Percentiles rank a stretch among this genome's conserved stretches.
Evolutionary conservation across 2,888 invertebrate genomes (phyloP).

Genomic region (Drosophila planitibia): DNA sequence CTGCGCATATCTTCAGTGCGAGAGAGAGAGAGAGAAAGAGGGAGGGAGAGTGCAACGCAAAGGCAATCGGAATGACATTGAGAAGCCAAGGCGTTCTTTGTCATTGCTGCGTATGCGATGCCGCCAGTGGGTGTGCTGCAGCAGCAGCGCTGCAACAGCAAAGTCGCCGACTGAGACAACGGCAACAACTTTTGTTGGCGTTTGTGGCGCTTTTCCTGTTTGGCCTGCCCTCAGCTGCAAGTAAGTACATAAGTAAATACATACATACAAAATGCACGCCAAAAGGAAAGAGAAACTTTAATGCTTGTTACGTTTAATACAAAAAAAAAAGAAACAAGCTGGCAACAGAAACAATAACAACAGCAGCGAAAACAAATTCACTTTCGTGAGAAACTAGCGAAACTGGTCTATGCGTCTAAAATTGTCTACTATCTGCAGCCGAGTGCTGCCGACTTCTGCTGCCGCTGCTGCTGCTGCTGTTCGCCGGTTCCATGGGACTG

Average conservation of each 20-base stretch:
- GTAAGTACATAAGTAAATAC: conserved; percentile 49
- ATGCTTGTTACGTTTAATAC: conserved; percentile 60
- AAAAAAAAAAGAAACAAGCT: conserved; percentile 1
- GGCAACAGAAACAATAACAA: conserved; percentile 14
- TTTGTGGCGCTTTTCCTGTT: conserved; percentile 62
- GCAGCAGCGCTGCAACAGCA: conserved; percentile 30
- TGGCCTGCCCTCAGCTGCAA: conserved; percentile 24
- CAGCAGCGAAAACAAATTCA: conserved; percentile 73
- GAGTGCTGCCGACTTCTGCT: conserved; percentile 22
- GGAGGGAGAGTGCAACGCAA: conserved; percentile 38
- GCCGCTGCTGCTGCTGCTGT: conserved; percentile 9
- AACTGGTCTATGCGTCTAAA: conserved; percentile 75
- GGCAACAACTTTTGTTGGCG: conserved; percentile 29
- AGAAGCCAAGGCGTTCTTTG: conserved; percentile 61
- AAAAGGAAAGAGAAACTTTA: conserved; percentile 73
- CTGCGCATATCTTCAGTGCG: conserved; percentile 8
- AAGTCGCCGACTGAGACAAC: conserved; percentile 17
- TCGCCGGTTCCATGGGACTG: conserved; percentile 31
- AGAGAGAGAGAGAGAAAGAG: conserved; percentile 1
- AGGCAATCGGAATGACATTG: conserved; percentile 62
- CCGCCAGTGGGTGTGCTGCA: conserved; percentile 7
- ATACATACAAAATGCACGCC: conserved; percentile 16
- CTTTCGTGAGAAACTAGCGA: conserved; percentile 81
- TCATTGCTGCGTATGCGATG: conserved; percentile 45
- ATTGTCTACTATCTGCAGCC: conserved; percentile 27